A percentile compares a stretch with the other conserved stretches of the same genome.
Conservation (phyloP, 2,113 vertebrate genomes). For the Tympanuchus pallidicinctus region DNA sequence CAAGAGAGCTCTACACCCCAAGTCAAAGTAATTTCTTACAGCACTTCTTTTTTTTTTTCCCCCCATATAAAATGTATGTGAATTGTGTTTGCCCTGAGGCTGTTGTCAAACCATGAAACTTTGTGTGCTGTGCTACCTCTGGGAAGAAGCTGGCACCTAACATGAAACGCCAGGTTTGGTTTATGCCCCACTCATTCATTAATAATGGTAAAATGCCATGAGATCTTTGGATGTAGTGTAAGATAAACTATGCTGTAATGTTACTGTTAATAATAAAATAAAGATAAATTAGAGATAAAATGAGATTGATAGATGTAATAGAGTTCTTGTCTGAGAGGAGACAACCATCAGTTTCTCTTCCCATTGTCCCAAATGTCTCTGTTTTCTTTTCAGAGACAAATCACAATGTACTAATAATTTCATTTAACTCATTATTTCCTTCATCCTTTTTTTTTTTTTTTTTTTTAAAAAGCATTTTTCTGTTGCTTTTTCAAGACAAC, state of each 20-base stretch:
- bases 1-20: background rate
- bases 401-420: slow-evolving; percentile 41
- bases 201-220: background rate
- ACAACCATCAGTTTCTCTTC: slow-evolving; percentile 16
- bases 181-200: background rate
- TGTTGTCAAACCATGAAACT: background rate
- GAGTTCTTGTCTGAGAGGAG: background rate
- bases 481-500: slow-evolving; percentile 33
- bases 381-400: slow-evolving; percentile 31
- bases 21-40: background rate
- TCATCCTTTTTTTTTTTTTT: background rate
- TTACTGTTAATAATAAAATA: slow-evolving; percentile 30
- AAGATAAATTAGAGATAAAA: background rate
- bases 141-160: background rate
- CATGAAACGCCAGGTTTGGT: background rate
- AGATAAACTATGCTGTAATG: background rate
- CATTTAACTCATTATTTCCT: slow-evolving; percentile 26
- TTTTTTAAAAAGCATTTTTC: background rate
- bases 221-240: background rate
- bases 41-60: background rate
- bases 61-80: background rate
- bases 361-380: slow-evolving; percentile 11
- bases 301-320: background rate
- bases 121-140: accelerated
- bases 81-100: background rate